phyloP scores from a whole-genome alignment of 2,888 invertebrate genomes.

The Tipula lateralis region DNA sequence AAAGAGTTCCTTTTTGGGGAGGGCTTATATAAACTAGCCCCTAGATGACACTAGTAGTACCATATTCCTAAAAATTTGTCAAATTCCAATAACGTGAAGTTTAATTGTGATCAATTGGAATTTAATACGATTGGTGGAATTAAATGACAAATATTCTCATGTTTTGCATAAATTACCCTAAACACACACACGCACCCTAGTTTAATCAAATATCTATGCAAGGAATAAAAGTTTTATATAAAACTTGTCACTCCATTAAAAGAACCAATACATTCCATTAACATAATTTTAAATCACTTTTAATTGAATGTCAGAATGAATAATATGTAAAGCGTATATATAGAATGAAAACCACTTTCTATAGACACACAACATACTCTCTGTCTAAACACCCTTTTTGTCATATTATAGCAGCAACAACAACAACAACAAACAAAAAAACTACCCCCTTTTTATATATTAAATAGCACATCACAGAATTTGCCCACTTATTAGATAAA shows the following conservation, averaged over 20 bases:
- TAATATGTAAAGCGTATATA: background rate
- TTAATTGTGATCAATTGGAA: background rate
- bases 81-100: background rate
- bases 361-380: background rate
- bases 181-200: background rate
- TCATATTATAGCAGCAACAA: background rate
- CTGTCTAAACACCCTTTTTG: background rate
- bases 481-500: conserved; percentile 15
- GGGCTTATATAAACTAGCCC: no score
- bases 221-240: background rate
- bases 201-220: background rate
- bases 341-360: background rate
- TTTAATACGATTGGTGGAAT: background rate
- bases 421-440: background rate
- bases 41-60: no score
- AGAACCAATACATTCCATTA: background rate
- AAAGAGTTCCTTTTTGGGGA: no score
- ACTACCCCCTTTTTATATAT: background rate
- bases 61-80: background rate
- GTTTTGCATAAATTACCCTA: background rate
- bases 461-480: background rate
- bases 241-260: conserved; percentile 14
- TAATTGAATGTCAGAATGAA: conserved; percentile 11
- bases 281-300: conserved; percentile 11
- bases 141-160: background rate